Percentiles rank a stretch among this genome's conserved stretches.
These are phyloP conservation scores for Zygaena filipendulae DNA, from an alignment of 2,888 invertebrate genomes.

Conservation along the genomic window DNA sequence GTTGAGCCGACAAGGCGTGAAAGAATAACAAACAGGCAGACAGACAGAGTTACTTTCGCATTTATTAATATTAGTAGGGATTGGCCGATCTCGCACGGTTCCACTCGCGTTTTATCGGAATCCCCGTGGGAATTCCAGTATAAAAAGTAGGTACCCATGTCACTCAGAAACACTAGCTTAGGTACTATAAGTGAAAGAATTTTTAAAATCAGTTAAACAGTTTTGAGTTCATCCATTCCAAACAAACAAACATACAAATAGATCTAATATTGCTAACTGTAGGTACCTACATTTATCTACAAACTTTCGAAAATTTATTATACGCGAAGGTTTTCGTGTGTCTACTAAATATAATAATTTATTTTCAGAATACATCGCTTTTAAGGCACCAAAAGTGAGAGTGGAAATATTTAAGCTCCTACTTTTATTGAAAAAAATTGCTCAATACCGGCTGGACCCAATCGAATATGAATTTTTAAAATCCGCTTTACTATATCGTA, in stretches of 20 bases:
- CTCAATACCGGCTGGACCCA: slow-evolving; percentile 76
- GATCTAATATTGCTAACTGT: not conserved
- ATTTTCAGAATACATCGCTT: slow-evolving; percentile 58
- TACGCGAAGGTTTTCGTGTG: no score
- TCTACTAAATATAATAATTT: slow-evolving; percentile 2
- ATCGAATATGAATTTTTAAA: slow-evolving; percentile 89
- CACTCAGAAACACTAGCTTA: not conserved
- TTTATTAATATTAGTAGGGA: not conserved
- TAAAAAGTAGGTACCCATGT: not conserved
- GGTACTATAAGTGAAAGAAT: no score
- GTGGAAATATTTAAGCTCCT: slow-evolving; percentile 58
- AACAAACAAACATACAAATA: not conserved
- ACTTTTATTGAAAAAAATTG: slow-evolving; percentile 73
- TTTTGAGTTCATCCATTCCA: not conserved
- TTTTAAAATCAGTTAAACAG: no score
- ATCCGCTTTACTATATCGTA: slow-evolving; percentile 82
- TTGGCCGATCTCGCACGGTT: not conserved
- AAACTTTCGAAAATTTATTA: not conserved
- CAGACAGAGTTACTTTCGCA: no score
- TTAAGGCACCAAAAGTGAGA: slow-evolving; percentile 64
- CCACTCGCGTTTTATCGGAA: no score
- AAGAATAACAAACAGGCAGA: no score
- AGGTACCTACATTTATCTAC: not conserved
- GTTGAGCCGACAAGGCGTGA: no score
- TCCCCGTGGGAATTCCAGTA: not conserved